These are phyloP conservation scores for Amphimedon queenslandica DNA, from an alignment of 37 sponge, comb jelly and placozoan species.

Conservation along the genomic window DNA sequence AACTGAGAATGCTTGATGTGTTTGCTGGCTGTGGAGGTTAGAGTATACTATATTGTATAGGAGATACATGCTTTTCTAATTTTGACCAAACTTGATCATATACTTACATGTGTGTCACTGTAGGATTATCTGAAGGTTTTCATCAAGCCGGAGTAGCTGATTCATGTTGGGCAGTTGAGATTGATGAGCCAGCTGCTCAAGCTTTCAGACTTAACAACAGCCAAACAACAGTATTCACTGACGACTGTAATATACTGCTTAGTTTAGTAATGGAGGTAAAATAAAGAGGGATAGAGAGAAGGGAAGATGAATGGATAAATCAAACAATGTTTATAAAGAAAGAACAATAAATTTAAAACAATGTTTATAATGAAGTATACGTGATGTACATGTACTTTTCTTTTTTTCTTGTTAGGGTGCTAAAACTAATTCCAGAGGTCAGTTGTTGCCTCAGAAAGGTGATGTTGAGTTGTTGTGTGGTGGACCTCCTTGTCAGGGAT, in stretches of 20 bases:
- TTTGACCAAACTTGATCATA: not conserved
- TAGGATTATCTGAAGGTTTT: slow-evolving; percentile 80
- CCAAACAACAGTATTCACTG: slow-evolving; percentile 81
- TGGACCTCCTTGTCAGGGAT: slow-evolving; percentile 94
- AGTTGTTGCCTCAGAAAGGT: slow-evolving; percentile 75
- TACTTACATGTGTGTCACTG: slow-evolving; percentile 7
- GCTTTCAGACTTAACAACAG: slow-evolving; percentile 77
- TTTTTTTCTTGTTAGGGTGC: slow-evolving; percentile 35
- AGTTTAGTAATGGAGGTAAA: slow-evolving; percentile 80
- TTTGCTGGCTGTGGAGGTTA: slow-evolving; percentile 95
- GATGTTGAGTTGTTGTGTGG: slow-evolving; percentile 92
- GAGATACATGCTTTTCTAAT: no score
- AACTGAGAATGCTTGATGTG: slow-evolving; percentile 74
- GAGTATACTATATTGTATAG: not conserved
- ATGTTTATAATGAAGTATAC: no score
- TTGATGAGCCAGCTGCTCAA: slow-evolving; percentile 79
- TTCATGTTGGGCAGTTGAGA: slow-evolving; percentile 84
- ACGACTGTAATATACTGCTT: slow-evolving; percentile 85
- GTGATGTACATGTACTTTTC: not conserved
- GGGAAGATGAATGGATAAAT: no score
- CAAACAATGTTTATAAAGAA: not conserved
- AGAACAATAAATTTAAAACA: not conserved
- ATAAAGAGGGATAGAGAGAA: not conserved
- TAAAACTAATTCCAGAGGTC: slow-evolving; percentile 51
- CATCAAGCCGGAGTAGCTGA: slow-evolving; percentile 80